Base-by-base conservation (phyloP, 2,113 vertebrate species). In the Tor tambroides region DNA sequence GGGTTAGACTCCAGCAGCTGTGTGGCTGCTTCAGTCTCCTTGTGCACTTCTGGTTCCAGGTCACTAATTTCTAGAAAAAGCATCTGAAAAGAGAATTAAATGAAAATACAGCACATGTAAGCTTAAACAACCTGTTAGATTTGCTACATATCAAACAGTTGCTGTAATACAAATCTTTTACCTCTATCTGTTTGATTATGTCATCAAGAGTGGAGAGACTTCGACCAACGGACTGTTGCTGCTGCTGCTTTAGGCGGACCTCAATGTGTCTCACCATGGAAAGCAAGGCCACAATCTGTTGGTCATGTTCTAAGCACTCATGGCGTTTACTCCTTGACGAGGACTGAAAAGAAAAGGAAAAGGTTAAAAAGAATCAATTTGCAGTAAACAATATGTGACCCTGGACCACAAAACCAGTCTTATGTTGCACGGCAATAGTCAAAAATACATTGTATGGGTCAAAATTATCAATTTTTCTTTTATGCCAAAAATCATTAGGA, bases 221-320 rank as follows among this genome's bases (percentile, higher is more conserved):
- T 88, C 94, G 92, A 46, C 95, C 95, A 0, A 90, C 89, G 0
- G 96, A 93, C 35, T 96, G 96, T 91, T 96, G 95, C 26, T 94
- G 93, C 88, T 95, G 95, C 88, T 95, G 94, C 38, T 97, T 97
- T 51, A 97, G 94, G 38, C 94, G 94, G 91, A 99, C 96, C 92
- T 99, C 97, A 0, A 96, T 93, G n/a, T 97, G 96, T 81, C 97
- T 93, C 41, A 99, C 95, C 91, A 96, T 94, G 87, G 98, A 99
- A 8, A 97, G 94, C 84, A 97, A 95, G 0, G 96, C 96, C 0
- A 99, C 87, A 28, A 98, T 91, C 79, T 93, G 95, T 91, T 99
- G 97, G 71, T 98, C 97, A 0, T 95, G 95, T 87, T 98, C 96
- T 89, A 99, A 93, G 76, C 96, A 99, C 90, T 96, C 94, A 87